Evolutionary conservation across 2,797 vertebrate species (phyloP).

Genomic region (Paguma larvata): DNA sequence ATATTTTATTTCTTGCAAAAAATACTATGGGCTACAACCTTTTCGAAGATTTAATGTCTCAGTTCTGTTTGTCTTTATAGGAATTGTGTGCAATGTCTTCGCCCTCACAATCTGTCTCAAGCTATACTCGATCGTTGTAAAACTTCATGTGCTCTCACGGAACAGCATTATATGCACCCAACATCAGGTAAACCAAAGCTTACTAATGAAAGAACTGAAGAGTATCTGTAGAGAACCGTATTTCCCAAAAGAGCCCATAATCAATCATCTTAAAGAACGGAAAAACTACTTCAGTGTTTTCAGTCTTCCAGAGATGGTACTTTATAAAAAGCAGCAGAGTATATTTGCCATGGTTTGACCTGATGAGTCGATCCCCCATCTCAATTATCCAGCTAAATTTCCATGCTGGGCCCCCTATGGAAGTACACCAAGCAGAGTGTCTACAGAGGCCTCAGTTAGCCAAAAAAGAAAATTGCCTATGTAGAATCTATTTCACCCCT

Average conservation of each 20-base stretch:
- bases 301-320: background rate
- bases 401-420: background rate
- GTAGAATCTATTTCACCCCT: background rate
- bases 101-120: conserved; percentile 90
- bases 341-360: background rate
- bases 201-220: background rate
- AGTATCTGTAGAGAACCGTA: background rate
- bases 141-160: conserved; percentile 90
- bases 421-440: background rate
- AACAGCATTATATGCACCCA: conserved; percentile 89
- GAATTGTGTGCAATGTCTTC: conserved; percentile 94
- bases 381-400: background rate
- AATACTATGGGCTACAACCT: background rate
- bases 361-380: background rate
- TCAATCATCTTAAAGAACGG: background rate
- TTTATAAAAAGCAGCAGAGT: background rate
- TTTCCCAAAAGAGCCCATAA: background rate
- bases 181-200: conserved; percentile 90
- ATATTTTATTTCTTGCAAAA: conserved; percentile 61
- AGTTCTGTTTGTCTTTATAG: conserved; percentile 87
- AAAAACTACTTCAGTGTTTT: background rate
- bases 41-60: conserved; percentile 61
- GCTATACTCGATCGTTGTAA: conserved; percentile 90
- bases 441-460: background rate
- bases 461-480: background rate